A percentile compares a stretch with the other conserved stretches of the same genome.
phyloP scores from a whole-genome alignment of 2,797 vertebrate species.

The Schizopygopsis malacanthus region DNA sequence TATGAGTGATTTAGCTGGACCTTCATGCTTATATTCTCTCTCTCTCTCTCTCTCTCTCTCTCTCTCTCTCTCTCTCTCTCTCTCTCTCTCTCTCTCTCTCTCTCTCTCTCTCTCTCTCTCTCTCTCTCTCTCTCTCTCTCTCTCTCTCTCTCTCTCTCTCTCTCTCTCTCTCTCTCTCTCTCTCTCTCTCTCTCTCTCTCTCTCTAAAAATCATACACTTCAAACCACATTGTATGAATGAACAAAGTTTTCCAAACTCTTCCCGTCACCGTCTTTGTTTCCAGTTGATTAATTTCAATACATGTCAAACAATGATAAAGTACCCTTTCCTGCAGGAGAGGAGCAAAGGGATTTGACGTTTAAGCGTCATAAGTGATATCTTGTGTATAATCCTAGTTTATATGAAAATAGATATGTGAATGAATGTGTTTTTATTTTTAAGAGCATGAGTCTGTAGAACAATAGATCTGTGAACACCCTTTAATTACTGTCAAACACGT shows the following conservation, averaged over 20 bases:
- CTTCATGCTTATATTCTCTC: too few relatives aligned
- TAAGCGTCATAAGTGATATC: background rate
- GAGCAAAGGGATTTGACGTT: conserved; percentile 27
- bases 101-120: too few relatives aligned
- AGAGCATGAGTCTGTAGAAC: conserved; percentile 59
- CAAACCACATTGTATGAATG: background rate
- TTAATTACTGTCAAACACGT: conserved; percentile 63
- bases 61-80: too few relatives aligned
- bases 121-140: too few relatives aligned
- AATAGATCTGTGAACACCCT: conserved; percentile 57
- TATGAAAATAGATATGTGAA: conserved; percentile 16
- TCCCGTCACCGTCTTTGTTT: conserved; percentile 54
- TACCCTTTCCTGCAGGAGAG: conserved; percentile 51
- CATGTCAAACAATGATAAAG: conserved; percentile 39
- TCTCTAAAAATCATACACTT: background rate
- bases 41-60: too few relatives aligned
- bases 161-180: too few relatives aligned
- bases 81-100: too few relatives aligned
- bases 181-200: too few relatives aligned
- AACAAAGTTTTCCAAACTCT: conserved; percentile 1
- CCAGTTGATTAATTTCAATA: conserved; percentile 39
- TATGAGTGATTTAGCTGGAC: too few relatives aligned
- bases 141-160: too few relatives aligned
- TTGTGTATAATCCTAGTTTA: background rate
- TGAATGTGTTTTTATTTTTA: conserved; percentile 47